Evolutionary conservation across 1,140 invertebrate genomes (phyloP).

Genomic region (Meloidogyne hapla): DNA sequence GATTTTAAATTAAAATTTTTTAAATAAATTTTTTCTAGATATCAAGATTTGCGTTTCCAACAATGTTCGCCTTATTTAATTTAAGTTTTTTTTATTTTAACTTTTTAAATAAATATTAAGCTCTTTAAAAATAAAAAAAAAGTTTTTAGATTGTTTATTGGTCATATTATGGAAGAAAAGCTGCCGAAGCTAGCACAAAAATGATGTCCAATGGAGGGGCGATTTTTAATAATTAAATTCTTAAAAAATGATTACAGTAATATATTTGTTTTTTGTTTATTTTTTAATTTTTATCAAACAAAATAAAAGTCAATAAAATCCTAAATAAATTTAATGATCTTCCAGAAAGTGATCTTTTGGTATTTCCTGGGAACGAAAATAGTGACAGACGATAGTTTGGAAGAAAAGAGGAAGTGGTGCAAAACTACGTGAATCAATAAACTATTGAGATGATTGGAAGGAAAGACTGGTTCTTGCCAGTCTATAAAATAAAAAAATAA

Average conservation of each 20-base stretch:
- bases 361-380: no score
- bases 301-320: no score
- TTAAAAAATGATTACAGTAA: no score
- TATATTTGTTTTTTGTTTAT: not conserved
- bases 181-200: slow-evolving; percentile 21
- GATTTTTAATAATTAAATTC: slow-evolving; percentile 1
- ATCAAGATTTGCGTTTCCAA: slow-evolving; percentile 29
- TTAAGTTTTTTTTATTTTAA: slow-evolving; percentile 9
- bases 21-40: not conserved
- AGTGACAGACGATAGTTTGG: not conserved
- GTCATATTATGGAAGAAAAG: slow-evolving; percentile 33
- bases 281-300: no score
- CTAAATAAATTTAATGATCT: no score
- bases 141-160: slow-evolving; percentile 26
- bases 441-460: not conserved
- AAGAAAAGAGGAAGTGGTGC: not conserved
- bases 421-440: not conserved
- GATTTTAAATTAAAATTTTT: not conserved
- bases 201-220: slow-evolving; percentile 16
- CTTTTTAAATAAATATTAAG: not conserved
- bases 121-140: not conserved
- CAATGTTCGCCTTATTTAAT: slow-evolving; percentile 34
- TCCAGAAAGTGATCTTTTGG: no score
- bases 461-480: no score
- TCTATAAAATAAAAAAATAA: no score